phyloP scores from a whole-genome alignment of 92 coral and sea anemone species.

The Scolanthus callimorphus region DNA sequence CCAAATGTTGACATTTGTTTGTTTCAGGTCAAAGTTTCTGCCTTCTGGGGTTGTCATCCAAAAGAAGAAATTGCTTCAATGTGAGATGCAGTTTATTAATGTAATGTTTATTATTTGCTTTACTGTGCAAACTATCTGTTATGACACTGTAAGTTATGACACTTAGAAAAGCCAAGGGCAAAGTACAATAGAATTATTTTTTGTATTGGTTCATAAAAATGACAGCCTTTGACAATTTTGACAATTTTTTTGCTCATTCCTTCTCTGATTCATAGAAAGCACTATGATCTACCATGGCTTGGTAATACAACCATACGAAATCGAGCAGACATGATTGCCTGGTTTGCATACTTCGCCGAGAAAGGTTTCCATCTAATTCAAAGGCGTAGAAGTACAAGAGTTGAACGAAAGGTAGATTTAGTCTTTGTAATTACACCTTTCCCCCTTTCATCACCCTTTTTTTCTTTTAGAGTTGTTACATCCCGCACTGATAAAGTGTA shows the following conservation, averaged over 20 bases:
- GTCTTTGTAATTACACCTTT: no score
- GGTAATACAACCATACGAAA: conserved; percentile 6
- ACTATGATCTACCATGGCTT: neutral
- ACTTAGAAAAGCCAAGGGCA: no score
- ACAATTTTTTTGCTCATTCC: neutral
- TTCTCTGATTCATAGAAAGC: neutral
- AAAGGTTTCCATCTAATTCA: conserved; percentile 3
- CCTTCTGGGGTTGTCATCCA: conserved; percentile 3
- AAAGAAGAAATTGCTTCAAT: neutral
- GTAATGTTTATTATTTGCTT: neutral
- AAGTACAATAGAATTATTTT: no score
- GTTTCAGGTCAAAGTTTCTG: conserved; percentile 1
- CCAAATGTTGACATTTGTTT: neutral
- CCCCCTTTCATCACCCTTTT: no score
- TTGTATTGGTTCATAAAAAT: no score
- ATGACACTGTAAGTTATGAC: no score
- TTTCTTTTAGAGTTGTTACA: no score
- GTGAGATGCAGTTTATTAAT: neutral
- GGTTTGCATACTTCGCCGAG: conserved; percentile 19
- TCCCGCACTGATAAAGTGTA: no score
- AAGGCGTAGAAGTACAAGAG: conserved; percentile 1
- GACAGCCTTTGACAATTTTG: neutral
- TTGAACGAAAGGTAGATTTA: no score
- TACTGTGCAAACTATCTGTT: neutral
- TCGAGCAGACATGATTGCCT: conserved; percentile 9